Percentiles rank a stretch among this genome's conserved stretches.
Conservation (phyloP, 2,797 vertebrate genomes). For the Cyprinella venusta region DNA sequence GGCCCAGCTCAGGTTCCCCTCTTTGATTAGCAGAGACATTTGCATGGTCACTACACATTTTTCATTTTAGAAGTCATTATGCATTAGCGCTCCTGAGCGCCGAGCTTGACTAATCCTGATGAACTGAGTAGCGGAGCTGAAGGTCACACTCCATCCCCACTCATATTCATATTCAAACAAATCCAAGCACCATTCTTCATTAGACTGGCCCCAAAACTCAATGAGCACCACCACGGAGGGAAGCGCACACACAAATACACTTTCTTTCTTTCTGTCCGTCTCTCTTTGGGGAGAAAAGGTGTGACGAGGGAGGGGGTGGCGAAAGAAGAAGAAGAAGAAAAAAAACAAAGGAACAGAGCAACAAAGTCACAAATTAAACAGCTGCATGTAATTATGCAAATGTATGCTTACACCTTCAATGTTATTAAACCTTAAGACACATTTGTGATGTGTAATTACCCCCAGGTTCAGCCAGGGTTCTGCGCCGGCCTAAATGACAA, state of each 20-base stretch:
- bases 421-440: conserved; percentile 83
- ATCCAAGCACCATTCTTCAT: conserved; percentile 98
- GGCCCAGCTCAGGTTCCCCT: conserved; percentile 91
- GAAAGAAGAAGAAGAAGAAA: conserved; percentile 4
- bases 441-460: conserved; percentile 79
- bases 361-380: conserved; percentile 82
- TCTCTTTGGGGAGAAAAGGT: conserved; percentile 60
- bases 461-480: conserved; percentile 75
- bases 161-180: conserved; percentile 99
- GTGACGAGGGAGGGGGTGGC: conserved; percentile 67
- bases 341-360: conserved; percentile 79
- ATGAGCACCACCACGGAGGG: conserved; percentile 70
- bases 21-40: conserved; percentile 99
- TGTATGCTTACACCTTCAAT: conserved; percentile 79
- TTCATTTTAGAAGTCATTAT: conserved; percentile 99
- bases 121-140: conserved; percentile 99
- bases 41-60: conserved; percentile 99
- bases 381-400: conserved; percentile 82
- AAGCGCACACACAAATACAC: conserved; percentile 69
- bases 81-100: conserved; percentile 99
- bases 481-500: conserved; percentile 74
- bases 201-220: conserved; percentile 76
- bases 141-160: conserved; percentile 99
- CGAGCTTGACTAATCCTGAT: conserved; percentile 99
- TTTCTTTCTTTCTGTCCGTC: conserved; percentile 37